Evolutionary conservation across 2,113 vertebrate species (phyloP).

Genomic region (Indri indri): DNA sequence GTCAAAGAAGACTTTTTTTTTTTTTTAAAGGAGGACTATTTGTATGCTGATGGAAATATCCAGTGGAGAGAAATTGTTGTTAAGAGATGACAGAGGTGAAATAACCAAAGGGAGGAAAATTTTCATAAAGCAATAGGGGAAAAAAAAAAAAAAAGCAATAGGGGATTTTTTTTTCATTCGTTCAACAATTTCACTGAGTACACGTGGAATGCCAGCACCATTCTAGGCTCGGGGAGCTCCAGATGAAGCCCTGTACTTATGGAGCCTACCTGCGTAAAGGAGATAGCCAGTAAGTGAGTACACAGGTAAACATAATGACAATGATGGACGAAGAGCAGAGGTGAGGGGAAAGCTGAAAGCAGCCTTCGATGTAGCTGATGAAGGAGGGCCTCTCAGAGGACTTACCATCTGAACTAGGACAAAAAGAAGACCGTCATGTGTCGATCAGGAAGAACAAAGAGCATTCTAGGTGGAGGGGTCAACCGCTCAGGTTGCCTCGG

Average conservation of each 20-base stretch:
- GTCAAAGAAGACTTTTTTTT: not conserved
- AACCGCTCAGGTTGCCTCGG: not conserved
- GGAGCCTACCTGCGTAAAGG: not conserved
- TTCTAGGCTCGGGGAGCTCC: not conserved
- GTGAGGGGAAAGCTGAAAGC: not conserved
- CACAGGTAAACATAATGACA: fast-evolving
- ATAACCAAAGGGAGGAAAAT: not conserved
- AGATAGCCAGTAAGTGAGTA: not conserved
- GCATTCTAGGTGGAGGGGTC: not conserved
- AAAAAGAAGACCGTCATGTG: not conserved
- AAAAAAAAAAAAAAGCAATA: too few species aligned
- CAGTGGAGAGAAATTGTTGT: not conserved
- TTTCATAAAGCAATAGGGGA: not conserved
- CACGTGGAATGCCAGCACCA: not conserved
- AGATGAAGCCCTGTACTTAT: not conserved
- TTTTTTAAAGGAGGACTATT: not conserved
- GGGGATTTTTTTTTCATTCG: not conserved
- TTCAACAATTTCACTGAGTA: not conserved
- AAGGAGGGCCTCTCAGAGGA: not conserved
- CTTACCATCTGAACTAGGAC: not conserved
- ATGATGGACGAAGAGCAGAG: too few species aligned
- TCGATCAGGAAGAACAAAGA: not conserved
- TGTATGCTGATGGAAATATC: not conserved
- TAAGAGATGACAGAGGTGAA: not conserved
- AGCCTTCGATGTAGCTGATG: not conserved